These are phyloP conservation scores for Elgaria multicarinata DNA, from an alignment of 2,113 vertebrate species.

Conservation along the genomic window DNA sequence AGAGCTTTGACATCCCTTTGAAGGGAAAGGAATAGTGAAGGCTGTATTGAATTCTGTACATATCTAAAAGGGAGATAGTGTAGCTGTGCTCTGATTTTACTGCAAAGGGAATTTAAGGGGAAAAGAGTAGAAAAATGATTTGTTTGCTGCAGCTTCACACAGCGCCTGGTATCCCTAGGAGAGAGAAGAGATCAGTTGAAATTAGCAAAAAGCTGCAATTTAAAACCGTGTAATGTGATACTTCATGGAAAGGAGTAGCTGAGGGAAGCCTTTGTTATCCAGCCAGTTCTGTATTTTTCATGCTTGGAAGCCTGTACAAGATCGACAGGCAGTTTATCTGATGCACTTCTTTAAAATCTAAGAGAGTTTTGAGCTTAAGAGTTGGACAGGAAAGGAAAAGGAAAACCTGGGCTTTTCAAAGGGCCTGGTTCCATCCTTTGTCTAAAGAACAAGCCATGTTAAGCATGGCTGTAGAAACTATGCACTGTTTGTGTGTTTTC, in stretches of 20 bases:
- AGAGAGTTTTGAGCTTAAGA: conserved; percentile 30
- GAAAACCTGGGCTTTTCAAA: neutral
- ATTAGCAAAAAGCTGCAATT: conserved; percentile 9
- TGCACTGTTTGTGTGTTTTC: neutral
- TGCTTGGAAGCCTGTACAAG: conserved; percentile 4
- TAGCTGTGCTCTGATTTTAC: neutral
- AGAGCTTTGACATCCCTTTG: conserved; percentile 4
- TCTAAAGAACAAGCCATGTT: neutral
- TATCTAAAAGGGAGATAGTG: neutral
- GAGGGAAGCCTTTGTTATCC: conserved; percentile 32
- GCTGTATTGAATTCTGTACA: neutral
- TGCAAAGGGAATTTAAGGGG: neutral
- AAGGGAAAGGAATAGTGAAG: neutral
- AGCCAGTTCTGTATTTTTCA: neutral
- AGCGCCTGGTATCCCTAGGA: conserved; percentile 11
- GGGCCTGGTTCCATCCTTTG: neutral
- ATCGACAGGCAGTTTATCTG: neutral
- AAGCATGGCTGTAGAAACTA: conserved; percentile 1
- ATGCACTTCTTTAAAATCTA: neutral
- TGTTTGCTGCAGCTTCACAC: conserved; percentile 8
- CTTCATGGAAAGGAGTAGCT: conserved; percentile 16
- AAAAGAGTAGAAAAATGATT: conserved; percentile 27
- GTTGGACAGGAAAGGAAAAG: neutral
- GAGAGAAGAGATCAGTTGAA: neutral
- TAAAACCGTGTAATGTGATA: neutral